A percentile compares a stretch with the other conserved stretches of the same genome.
phyloP scores from a whole-genome alignment of 2,113 vertebrate genomes.

The Perca fluviatilis region DNA sequence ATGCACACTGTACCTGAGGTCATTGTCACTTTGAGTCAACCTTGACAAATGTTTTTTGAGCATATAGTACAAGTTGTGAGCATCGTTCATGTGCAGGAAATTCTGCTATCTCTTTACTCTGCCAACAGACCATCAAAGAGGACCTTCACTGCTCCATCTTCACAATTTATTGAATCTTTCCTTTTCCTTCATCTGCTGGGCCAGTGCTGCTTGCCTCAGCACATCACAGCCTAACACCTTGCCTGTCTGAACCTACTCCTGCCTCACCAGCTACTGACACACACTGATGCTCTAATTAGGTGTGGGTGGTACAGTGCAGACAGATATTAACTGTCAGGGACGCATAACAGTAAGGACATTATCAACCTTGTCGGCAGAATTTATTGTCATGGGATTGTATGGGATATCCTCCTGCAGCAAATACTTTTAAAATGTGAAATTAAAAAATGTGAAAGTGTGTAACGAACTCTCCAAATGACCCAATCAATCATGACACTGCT shows the following conservation, averaged over 20 bases:
- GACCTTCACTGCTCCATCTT: conserved; percentile 29
- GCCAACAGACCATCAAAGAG: conserved; percentile 33
- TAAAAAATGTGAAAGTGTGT: background rate
- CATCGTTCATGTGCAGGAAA: conserved; percentile 16
- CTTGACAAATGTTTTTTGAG: conserved; percentile 1
- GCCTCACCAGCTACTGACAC: conserved; percentile 49
- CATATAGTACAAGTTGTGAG: background rate
- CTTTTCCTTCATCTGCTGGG: conserved; percentile 29
- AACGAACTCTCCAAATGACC: background rate
- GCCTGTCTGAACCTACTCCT: conserved; percentile 28
- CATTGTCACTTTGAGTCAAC: conserved; percentile 14
- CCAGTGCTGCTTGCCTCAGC: conserved; percentile 61
- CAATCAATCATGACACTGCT: conserved; percentile 1
- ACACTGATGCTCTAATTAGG: conserved; percentile 60
- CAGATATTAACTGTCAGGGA: conserved; percentile 42
- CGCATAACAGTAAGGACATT: conserved; percentile 19
- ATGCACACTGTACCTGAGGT: background rate
- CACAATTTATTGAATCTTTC: conserved; percentile 50
- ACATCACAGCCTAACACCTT: conserved; percentile 62
- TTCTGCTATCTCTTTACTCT: conserved; percentile 18
- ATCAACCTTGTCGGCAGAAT: background rate
- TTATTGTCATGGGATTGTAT: background rate
- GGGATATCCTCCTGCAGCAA: background rate
- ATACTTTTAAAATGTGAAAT: background rate
- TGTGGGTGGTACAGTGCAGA: conserved; percentile 30